Conservation (phyloP, 2,797 vertebrate genomes). For the Florisuga fusca region DNA sequence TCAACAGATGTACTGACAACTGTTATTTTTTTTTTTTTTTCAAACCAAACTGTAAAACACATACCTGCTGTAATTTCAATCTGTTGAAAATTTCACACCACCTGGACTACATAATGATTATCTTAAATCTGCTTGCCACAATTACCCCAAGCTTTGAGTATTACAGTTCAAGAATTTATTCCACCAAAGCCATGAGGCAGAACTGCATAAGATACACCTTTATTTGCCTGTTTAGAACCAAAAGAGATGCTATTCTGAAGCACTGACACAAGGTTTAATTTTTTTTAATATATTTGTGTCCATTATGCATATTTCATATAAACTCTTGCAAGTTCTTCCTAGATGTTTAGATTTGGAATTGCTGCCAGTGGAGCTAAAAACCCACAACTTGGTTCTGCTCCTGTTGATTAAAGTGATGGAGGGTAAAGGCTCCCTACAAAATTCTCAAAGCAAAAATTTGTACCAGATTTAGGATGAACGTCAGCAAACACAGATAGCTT, state of each 20-base stretch:
- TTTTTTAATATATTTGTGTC: neutral
- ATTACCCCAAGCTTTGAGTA: neutral
- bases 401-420: neutral
- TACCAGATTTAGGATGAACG: neutral
- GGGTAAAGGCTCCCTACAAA: neutral
- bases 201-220: neutral
- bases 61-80: neutral
- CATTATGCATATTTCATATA: neutral
- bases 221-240: neutral
- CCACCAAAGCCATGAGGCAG: neutral
- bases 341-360: neutral
- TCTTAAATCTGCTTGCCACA: neutral
- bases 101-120: neutral
- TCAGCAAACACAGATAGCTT: neutral
- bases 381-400: neutral
- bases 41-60: neutral
- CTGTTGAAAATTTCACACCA: neutral
- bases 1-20: neutral
- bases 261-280: neutral
- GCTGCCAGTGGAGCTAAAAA: neutral
- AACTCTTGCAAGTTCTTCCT: neutral
- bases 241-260: neutral
- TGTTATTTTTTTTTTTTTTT: neutral
- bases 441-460: neutral
- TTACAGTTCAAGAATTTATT: neutral